These are phyloP conservation scores for Coleophora flavipennella DNA, from an alignment of 2,888 invertebrate species.

Conservation along the genomic window DNA sequence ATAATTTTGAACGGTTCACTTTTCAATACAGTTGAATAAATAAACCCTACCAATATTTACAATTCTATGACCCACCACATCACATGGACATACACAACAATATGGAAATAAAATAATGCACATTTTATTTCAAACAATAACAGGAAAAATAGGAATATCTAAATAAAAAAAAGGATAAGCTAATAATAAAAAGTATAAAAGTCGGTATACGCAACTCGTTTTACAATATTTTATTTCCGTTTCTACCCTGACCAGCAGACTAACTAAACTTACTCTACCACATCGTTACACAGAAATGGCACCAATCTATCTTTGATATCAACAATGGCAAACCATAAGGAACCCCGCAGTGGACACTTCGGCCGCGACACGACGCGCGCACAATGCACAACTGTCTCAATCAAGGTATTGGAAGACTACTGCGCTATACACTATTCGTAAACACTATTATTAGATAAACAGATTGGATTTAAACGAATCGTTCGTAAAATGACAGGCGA, in stretches of 20 bases:
- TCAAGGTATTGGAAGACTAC: constrained; percentile 71
- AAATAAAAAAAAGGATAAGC: constrained; percentile 28
- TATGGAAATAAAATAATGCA: constrained; percentile 62
- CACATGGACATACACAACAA: constrained; percentile 67
- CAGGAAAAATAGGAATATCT: constrained; percentile 27
- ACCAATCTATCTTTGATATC: constrained; percentile 74
- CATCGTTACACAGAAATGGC: constrained; percentile 70
- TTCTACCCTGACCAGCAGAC: constrained; percentile 71
- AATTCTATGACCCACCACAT: constrained; percentile 65
- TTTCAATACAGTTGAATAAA: constrained; percentile 57
- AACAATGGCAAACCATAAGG: constrained; percentile 71
- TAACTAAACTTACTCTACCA: constrained; percentile 68
- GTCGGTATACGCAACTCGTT: constrained; percentile 41
- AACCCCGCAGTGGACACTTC: constrained; percentile 59
- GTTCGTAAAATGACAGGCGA: constrained; percentile 37
- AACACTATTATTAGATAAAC: constrained; percentile 56
- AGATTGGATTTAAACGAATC: constrained; percentile 30
- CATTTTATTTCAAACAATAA: constrained; percentile 39
- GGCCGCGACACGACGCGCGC: constrained; percentile 25
- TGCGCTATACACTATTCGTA: constrained; percentile 62
- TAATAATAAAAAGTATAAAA: constrained; percentile 41
- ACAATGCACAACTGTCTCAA: constrained; percentile 49
- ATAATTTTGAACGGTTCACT: constrained; percentile 40
- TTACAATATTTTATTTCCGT: constrained; percentile 65
- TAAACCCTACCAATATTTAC: constrained; percentile 67